Evolutionary conservation across 2,888 invertebrate genomes (phyloP).

Genomic region (Epinotia ramella): DNA sequence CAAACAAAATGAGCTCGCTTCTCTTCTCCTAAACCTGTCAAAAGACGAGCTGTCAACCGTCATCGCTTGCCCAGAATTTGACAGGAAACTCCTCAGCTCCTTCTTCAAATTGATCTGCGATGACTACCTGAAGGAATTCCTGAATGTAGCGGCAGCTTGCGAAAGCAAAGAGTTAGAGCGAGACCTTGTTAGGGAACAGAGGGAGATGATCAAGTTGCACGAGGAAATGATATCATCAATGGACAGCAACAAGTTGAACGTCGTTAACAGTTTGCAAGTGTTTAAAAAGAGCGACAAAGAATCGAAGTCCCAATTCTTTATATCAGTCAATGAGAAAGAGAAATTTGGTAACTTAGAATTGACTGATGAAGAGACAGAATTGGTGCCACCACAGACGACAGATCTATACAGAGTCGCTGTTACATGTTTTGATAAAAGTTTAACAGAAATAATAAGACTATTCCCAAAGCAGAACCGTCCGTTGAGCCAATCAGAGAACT

Average conservation of each 20-base stretch:
- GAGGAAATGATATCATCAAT: slow-evolving; percentile 73
- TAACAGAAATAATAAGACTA: slow-evolving; percentile 70
- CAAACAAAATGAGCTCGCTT: slow-evolving; percentile 70
- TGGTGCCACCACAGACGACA: slow-evolving; percentile 71
- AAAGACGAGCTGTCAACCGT: slow-evolving; percentile 75
- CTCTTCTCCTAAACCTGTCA: slow-evolving; percentile 66
- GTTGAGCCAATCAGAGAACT: slow-evolving; percentile 80
- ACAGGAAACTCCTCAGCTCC: slow-evolving; percentile 79
- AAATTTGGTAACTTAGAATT: slow-evolving; percentile 75
- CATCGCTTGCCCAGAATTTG: slow-evolving; percentile 78
- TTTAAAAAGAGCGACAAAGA: slow-evolving; percentile 79
- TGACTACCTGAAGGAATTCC: slow-evolving; percentile 74
- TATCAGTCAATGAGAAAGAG: slow-evolving; percentile 75
- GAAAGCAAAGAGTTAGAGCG: slow-evolving; percentile 73
- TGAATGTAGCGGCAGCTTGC: slow-evolving; percentile 64
- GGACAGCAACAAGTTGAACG: slow-evolving; percentile 77
- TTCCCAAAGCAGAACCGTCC: slow-evolving; percentile 81
- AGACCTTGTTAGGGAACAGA: slow-evolving; percentile 65
- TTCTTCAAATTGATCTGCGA: slow-evolving; percentile 82
- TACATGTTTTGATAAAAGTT: slow-evolving; percentile 68
- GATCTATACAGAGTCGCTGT: slow-evolving; percentile 67
- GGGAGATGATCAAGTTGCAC: slow-evolving; percentile 59
- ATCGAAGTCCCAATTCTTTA: slow-evolving; percentile 81
- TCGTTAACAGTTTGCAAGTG: slow-evolving; percentile 73
- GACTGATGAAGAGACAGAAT: slow-evolving; percentile 71